Evolutionary conservation across 2,797 vertebrate genomes (phyloP).

Genomic region (Sebastes diploproa): DNA sequence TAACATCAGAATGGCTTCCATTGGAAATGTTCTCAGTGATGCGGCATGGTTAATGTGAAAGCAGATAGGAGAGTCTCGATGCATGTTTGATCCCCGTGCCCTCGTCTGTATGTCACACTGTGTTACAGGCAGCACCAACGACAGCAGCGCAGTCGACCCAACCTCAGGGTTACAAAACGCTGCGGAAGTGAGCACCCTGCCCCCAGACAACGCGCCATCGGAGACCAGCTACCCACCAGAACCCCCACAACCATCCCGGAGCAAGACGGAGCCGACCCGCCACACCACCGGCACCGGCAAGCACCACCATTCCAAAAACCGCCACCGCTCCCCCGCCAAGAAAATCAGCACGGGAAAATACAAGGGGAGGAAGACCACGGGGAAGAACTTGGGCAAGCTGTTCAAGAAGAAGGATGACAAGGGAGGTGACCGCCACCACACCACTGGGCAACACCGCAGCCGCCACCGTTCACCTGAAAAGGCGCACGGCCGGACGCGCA

Average conservation of each 20-base stretch:
- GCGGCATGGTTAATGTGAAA: conserved; percentile 61
- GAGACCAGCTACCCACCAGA: conserved; percentile 91
- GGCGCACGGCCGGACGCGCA: conserved; percentile 84
- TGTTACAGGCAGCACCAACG: conserved; percentile 92
- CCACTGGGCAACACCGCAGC: conserved; percentile 77
- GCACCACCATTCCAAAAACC: conserved; percentile 84
- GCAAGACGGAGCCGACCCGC: conserved; percentile 85
- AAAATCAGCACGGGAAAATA: conserved; percentile 72
- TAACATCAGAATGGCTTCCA: conserved; percentile 72
- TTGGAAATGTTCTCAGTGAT: conserved; percentile 58
- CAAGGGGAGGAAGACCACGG: conserved; percentile 52
- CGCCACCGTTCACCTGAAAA: conserved; percentile 84
- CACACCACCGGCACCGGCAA: conserved; percentile 73
- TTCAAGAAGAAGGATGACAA: conserved; percentile 66
- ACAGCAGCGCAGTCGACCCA: conserved; percentile 88
- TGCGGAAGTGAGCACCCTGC: conserved; percentile 91
- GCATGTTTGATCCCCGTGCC: conserved; percentile 75
- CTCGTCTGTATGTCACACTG: conserved; percentile 73
- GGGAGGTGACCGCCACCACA: conserved; percentile 71
- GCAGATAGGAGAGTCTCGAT: conserved; percentile 24
- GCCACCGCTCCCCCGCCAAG: conserved; percentile 86
- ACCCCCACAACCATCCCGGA: conserved; percentile 90
- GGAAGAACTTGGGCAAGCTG: conserved; percentile 25
- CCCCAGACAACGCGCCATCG: conserved; percentile 80
- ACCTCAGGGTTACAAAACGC: conserved; percentile 92